phyloP scores from a whole-genome alignment of 2,888 invertebrate genomes.

The Rhopalosiphum nymphaeae region DNA sequence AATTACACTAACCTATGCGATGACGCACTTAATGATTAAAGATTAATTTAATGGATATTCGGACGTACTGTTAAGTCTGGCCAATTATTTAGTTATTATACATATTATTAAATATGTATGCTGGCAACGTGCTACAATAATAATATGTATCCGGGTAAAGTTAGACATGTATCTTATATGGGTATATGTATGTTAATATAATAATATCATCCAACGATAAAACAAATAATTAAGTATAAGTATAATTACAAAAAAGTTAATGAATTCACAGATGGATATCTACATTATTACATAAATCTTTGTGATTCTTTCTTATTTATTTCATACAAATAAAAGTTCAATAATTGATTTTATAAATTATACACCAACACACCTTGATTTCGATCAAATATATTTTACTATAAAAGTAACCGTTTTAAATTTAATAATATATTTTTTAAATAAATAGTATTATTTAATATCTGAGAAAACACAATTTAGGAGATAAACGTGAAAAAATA shows the following conservation, averaged over 20 bases:
- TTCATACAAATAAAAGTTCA: background rate
- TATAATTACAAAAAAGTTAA: background rate
- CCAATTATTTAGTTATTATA: background rate
- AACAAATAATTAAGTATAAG: background rate
- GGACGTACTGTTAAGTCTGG: background rate
- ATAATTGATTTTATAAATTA: background rate
- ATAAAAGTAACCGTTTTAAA: background rate
- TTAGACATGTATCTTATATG: background rate
- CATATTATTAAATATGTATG: background rate
- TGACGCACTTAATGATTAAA: background rate
- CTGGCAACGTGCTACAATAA: background rate
- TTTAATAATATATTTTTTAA: background rate
- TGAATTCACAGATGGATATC: background rate
- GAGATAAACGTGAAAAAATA: background rate
- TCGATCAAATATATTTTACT: background rate
- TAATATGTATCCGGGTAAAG: background rate
- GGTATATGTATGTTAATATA: background rate
- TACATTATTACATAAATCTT: background rate
- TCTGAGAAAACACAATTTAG: background rate
- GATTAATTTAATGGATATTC: background rate
- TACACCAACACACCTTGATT: background rate
- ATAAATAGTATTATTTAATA: background rate
- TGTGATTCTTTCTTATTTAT: background rate
- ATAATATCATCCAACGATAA: background rate
- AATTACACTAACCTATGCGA: background rate